Evolutionary conservation across 2,888 invertebrate species (phyloP).

Genomic region (Zaprionus lineosus): DNA sequence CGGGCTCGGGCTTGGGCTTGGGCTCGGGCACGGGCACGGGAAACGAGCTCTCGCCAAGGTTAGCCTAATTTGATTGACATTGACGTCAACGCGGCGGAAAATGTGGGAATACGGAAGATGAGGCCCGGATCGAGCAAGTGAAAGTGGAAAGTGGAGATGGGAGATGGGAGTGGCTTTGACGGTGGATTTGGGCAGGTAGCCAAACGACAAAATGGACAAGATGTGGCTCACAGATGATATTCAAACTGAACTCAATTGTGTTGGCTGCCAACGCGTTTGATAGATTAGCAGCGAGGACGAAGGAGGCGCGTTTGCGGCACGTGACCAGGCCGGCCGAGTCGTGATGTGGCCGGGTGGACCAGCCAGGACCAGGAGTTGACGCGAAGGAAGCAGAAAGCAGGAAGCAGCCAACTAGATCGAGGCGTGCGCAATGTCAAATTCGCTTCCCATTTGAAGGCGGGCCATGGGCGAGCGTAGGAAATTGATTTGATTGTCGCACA

Average conservation of each 20-base stretch:
- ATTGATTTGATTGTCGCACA: conserved; percentile 73
- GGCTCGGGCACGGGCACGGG: conserved; percentile 20
- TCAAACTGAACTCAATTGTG: conserved; percentile 76
- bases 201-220: conserved; percentile 8
- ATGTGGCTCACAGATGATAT: conserved; percentile 49
- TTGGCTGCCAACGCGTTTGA: conserved; percentile 70
- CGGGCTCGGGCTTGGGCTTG: neutral
- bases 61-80: conserved; percentile 70
- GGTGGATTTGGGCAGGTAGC: conserved; percentile 59
- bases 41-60: conserved; percentile 23
- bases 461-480: conserved; percentile 55
- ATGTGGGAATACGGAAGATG: conserved; percentile 53
- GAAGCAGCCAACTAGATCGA: conserved; percentile 2
- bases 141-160: conserved; percentile 22
- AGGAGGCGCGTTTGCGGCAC: conserved; percentile 70
- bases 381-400: neutral
- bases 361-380: neutral
- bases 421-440: conserved; percentile 69
- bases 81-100: conserved; percentile 54
- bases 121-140: conserved; percentile 31
- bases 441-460: conserved; percentile 70
- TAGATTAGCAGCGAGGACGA: conserved; percentile 80
- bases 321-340: conserved; percentile 48
- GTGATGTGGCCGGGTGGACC: neutral
- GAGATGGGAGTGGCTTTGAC: conserved; percentile 38